phyloP scores from a whole-genome alignment of 2,113 vertebrate species.

The Xiphophorus hellerii region DNA sequence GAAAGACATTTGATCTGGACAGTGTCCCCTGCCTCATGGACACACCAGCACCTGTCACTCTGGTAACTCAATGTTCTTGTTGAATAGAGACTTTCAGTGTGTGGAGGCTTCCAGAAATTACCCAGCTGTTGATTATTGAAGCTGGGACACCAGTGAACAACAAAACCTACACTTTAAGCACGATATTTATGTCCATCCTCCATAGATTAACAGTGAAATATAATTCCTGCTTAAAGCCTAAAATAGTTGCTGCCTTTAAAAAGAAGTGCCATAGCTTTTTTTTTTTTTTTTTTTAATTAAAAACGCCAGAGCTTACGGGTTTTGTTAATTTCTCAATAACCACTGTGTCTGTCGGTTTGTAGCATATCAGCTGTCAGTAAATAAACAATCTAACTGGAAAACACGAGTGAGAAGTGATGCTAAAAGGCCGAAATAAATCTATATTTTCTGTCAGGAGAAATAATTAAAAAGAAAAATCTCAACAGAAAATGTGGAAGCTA shows the following conservation, averaged over 20 bases:
- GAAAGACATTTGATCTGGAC: slow-evolving; percentile 74
- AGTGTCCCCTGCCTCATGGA: slow-evolving; percentile 24
- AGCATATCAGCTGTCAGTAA: background rate
- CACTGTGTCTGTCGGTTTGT: background rate
- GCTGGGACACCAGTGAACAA: background rate
- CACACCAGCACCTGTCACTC: slow-evolving; percentile 68
- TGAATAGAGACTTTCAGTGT: slow-evolving; percentile 30
- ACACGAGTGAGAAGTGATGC: background rate
- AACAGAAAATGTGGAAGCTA: background rate
- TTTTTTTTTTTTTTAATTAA: too few species aligned
- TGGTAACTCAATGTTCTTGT: slow-evolving; percentile 45
- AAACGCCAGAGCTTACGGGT: background rate
- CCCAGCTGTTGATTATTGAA: slow-evolving; percentile 15
- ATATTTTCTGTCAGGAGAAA: background rate
- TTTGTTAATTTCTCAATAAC: background rate
- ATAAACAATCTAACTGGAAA: slow-evolving; percentile 39
- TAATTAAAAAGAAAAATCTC: background rate
- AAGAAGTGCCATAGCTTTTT: background rate
- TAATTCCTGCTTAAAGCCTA: background rate
- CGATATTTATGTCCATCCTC: background rate
- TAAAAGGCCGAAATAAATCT: background rate
- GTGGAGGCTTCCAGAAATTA: slow-evolving; percentile 18
- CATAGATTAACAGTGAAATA: background rate
- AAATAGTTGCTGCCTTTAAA: background rate
- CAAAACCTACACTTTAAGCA: background rate